These are phyloP conservation scores for Malthinus seriepunctatus DNA, from an alignment of 2,888 invertebrate genomes.

Conservation along the genomic window DNA sequence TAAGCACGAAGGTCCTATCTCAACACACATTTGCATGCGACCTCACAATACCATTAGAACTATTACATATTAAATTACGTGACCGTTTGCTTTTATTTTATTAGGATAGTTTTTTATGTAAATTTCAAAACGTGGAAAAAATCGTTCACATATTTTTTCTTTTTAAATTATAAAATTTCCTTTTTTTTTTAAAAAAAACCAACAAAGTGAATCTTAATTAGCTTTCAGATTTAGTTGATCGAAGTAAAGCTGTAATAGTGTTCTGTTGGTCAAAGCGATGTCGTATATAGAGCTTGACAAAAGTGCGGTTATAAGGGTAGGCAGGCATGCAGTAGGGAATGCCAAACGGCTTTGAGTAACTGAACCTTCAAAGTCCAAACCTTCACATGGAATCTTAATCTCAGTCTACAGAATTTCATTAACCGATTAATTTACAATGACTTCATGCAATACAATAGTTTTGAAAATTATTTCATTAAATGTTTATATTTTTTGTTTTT, in stretches of 20 bases:
- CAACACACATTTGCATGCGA: slow-evolving; percentile 44
- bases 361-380: slow-evolving; percentile 42
- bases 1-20: slow-evolving; percentile 38
- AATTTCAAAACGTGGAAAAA: slow-evolving; percentile 5
- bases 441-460: slow-evolving; percentile 17
- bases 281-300: slow-evolving; percentile 14
- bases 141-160: neutral
- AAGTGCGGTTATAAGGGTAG: slow-evolving; percentile 14
- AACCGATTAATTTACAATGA: slow-evolving; percentile 41
- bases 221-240: slow-evolving; percentile 31
- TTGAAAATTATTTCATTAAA: slow-evolving; percentile 15
- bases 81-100: slow-evolving; percentile 37
- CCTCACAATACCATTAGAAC: slow-evolving; percentile 41
- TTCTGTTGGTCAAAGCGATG: slow-evolving; percentile 24
- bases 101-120: slow-evolving; percentile 26
- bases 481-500: too few relatives aligned
- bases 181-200: too few relatives aligned
- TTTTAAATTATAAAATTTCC: too few relatives aligned
- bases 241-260: slow-evolving; percentile 5
- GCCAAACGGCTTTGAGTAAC: slow-evolving; percentile 41
- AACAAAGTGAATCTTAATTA: slow-evolving; percentile 7
- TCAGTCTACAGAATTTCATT: slow-evolving; percentile 45
- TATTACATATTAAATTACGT: slow-evolving; percentile 43
- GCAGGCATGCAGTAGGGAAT: slow-evolving; percentile 39
- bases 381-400: slow-evolving; percentile 44